Evolutionary conservation across 2,888 invertebrate species (phyloP), one percentile per base, ranked within the genome.

Genomic region (Drosophila birchii): DNA sequence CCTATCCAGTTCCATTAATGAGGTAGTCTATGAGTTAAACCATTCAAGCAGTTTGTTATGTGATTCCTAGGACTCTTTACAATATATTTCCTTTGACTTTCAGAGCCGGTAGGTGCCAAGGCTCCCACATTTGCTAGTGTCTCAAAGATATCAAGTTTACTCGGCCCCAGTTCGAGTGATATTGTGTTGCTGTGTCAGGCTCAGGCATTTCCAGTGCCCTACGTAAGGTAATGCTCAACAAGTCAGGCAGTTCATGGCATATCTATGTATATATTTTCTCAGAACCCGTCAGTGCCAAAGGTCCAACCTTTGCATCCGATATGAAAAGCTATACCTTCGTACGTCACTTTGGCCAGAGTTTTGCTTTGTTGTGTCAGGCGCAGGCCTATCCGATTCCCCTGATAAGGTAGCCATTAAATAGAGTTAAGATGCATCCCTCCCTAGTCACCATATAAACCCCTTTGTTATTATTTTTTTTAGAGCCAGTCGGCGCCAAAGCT

Each of bases 131-230:
- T 95, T 91, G 94, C 95, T 12, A 94, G 94, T 78, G 95, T 95
- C 80, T 94, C 94, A 57, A 95, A 94, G 92, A 94, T 94, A 81
- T 94, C 73, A 94, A 95, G 69, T 94, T 69, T 91, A 91, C 94
- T 86, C 92, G 94, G 93, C 66, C 93, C 94, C 88, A 93, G 93
- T 90, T 49, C 94, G 91, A 91, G 95, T 95, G 75, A 94, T 95
- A 94, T 95, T 88, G 94, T 93, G 67, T 90, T 95, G 78, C 93
- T 95, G 55, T 96, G 96, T 93, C 95, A 95, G 92, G 96, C 95
- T 78, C 96, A 96, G 92, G 95, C 95, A 49, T 95, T 94, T 93
- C 96, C 96, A 55, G 94, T 95, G 60, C 95, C 96, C 39, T 89
- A 94, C 80, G 95, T 94, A 94, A 95, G 95, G 95, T 95, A 94